phyloP scores from a whole-genome alignment of 2,113 vertebrate genomes.

The Zosterops pallidus region DNA sequence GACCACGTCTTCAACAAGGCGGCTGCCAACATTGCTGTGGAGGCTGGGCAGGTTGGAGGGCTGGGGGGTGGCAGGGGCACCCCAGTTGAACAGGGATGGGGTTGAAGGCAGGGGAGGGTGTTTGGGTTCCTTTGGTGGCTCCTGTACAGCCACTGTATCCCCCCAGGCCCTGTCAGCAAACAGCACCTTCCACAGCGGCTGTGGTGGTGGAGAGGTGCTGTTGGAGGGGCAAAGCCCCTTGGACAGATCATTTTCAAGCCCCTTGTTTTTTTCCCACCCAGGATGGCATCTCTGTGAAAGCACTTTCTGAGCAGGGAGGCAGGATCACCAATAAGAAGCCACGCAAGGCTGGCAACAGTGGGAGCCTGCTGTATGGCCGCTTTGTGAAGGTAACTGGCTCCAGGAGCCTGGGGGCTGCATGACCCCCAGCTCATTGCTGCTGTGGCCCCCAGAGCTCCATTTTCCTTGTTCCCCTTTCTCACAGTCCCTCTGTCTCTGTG shows the following conservation, averaged over 20 bases:
- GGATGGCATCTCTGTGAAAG: constrained; percentile 82
- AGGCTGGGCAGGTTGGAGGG: constrained; percentile 73
- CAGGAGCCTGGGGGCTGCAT: background rate
- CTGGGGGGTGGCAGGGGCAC: rapidly evolving
- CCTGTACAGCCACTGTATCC: rapidly evolving
- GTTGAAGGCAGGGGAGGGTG: background rate
- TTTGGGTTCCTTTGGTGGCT: background rate
- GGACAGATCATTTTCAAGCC: background rate
- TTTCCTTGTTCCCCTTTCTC: background rate
- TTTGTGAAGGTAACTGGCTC: constrained; percentile 85
- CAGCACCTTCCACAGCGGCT: background rate
- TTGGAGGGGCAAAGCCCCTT: background rate
- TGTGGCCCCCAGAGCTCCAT: background rate
- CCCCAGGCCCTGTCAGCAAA: background rate
- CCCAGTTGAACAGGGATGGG: rapidly evolving
- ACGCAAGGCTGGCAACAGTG: constrained; percentile 43
- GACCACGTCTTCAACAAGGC: constrained; percentile 92
- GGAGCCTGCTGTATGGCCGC: constrained; percentile 81
- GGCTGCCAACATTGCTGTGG: constrained; percentile 83
- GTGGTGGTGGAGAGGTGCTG: background rate
- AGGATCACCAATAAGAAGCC: constrained; percentile 79
- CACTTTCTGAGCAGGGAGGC: constrained; percentile 22
- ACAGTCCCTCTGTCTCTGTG: background rate
- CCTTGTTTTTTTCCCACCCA: background rate
- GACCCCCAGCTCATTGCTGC: background rate